Evolutionary conservation across 2,113 vertebrate species (phyloP), one percentile per base, ranked within the genome.

Genomic region (Oxyura jamaicensis): DNA sequence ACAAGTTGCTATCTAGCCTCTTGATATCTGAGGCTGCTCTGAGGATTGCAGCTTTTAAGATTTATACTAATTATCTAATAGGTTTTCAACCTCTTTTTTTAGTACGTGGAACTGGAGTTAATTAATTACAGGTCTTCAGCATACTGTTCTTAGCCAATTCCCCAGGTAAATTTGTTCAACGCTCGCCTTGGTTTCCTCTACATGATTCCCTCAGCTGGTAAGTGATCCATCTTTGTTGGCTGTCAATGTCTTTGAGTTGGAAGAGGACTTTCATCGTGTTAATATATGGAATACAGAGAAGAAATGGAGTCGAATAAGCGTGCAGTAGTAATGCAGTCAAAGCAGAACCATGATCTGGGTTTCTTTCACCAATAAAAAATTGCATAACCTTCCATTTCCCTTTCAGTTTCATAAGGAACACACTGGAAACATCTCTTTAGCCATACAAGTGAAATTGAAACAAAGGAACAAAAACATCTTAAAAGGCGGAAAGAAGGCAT

Each of bases 131-230:
- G 96, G 92, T 90, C 67, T 88, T 93, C 2, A 0, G 75, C 91
- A 91, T 96, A 85, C 90, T 89, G 67, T 83, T 96, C 90, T 77
- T 91, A 95, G 89, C 93, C 82, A 86, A 96, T 96, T 91, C 85
- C 67, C 67, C 90, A 74, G 91, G 90, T 95, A 96, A 97, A 94
- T 95, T 85, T 85, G 93, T 94, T 95, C 90, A 96, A 88, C 93
- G 93, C 93, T 96, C 67, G 78, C 96, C 87, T 94, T 18, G 41
- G 95, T 94, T 97, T 97, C 95, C 95, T 96, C 93, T 96, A 95
- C 91, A 94, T 96, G 94, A 95, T 95, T 95, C 84, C 91, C 80
- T 95, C 0, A 0, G 67, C 72, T 74, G 72, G 79, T 95, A 83
- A 91, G 91, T 83, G 82, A 97, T 96, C 93, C 75, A 67, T 95